Evolutionary conservation across 2,888 invertebrate genomes (phyloP), one percentile per base, ranked within the genome.

Genomic region (Ptychoptera albimana): DNA sequence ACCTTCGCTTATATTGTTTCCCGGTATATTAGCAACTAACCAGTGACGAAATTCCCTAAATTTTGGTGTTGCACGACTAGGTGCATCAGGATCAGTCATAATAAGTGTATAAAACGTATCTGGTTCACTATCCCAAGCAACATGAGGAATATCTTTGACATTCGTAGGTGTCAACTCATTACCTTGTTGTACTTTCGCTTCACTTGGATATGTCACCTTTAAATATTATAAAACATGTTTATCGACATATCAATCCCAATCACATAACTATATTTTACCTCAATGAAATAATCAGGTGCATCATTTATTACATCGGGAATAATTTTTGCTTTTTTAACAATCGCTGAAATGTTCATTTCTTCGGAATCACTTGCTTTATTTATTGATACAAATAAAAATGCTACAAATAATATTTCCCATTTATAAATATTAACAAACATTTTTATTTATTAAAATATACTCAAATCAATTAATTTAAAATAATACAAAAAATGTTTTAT

Each of bases 21-120:
- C 89, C n/a, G 82, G 82, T 51, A 94, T 82, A 59, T 92, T 92
- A 16, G 75, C 82, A 0, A 93, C 81, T 5, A 91, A 63, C 92
- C 92, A 93, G 63, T 93, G 92, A 57, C 84, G 83, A 80, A 84
- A 89, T 63, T 93, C 92, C 81, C 73, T 62, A 83, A 77, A 14
- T 79, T 80, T 79, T 0, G 86, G 87, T 12, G 79, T 73, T 35
- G 70, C 60, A 42, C 88, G 75, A 51, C 79, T 80, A 1, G 88
- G 87, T 14, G 88, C 87, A 67, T 91, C 89, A 1, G 92, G 92
- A 69, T 94, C 93, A 72, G 61, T 59, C 51, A 64, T 52, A 10
- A 59, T 52, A 0, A 64, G 51, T 0, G 61, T 55, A 37, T 63
- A 61, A 47, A 51, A 58, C 1, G 49, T 47, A 6, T 39, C 49